Percentiles rank a stretch among this genome's conserved stretches.
Evolutionary conservation across 2,113 vertebrate species (phyloP).

Genomic region (Ornithorhynchus anatinus): DNA sequence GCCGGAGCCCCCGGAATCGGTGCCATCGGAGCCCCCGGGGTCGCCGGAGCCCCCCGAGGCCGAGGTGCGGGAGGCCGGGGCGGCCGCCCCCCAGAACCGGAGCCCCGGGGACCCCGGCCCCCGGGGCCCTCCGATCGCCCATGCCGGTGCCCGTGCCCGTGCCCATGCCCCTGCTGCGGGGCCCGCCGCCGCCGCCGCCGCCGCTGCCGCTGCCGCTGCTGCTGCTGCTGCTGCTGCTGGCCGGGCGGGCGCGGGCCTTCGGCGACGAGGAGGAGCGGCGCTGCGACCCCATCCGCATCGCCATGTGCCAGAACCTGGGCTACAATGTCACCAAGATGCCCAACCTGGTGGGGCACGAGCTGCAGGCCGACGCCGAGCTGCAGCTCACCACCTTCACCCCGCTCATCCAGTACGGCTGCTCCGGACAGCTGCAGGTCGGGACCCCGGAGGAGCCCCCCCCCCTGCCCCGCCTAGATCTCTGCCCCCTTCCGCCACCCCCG

Average conservation of each 20-base stretch:
- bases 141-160: conserved; percentile 27
- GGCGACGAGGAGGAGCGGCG: conserved; percentile 93
- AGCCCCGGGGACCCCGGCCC: neutral
- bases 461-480: neutral
- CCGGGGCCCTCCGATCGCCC: neutral
- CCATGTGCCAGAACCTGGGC: conserved; percentile 97
- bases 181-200: neutral
- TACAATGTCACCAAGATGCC: conserved; percentile 99
- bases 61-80: no score
- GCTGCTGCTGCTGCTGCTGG: conserved; percentile 26
- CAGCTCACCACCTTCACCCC: conserved; percentile 97
- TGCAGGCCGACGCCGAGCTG: conserved; percentile 95
- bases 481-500: neutral
- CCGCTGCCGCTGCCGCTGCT: conserved; percentile 4
- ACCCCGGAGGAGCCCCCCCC: neutral
- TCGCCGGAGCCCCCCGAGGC: neutral
- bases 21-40: no score
- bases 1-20: no score
- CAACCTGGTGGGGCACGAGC: conserved; percentile 94
- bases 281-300: conserved; percentile 95
- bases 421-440: conserved; percentile 94
- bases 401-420: conserved; percentile 98
- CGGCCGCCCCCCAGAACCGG: no score
- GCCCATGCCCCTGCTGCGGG: neutral
- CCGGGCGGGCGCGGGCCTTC: conserved; percentile 67